Conservation (phyloP, 2,113 vertebrate genomes). For the Rhinolophus sinicus region DNA sequence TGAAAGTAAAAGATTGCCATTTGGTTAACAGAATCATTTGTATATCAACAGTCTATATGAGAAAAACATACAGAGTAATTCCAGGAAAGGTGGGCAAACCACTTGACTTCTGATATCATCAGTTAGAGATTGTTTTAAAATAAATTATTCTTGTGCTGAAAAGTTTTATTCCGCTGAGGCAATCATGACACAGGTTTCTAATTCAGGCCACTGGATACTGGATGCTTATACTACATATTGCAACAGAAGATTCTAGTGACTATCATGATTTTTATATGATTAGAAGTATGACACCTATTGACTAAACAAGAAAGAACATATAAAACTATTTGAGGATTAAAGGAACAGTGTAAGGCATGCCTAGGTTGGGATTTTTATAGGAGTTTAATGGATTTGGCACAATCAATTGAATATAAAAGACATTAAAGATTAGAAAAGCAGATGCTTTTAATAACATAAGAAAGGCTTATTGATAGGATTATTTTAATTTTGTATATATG, state of each 20-base stretch:
- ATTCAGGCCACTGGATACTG: neutral
- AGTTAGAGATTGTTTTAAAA: neutral
- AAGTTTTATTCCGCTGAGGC: neutral
- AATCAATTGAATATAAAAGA: neutral
- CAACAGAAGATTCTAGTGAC: neutral
- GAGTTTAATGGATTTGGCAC: neutral
- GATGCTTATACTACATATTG: neutral
- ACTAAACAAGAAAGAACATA: neutral
- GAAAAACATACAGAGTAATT: neutral
- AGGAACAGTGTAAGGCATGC: neutral
- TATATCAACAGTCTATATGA: neutral
- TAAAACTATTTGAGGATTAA: neutral
- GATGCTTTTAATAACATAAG: neutral
- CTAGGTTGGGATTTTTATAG: neutral
- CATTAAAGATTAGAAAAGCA: constrained; percentile 5
- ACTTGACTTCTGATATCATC: neutral
- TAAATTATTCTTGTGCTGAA: neutral
- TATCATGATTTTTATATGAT: neutral
- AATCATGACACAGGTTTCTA: neutral
- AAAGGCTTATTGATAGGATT: neutral
- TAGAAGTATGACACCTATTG: neutral
- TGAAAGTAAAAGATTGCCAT: neutral
- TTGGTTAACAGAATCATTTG: neutral
- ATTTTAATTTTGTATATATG: neutral
- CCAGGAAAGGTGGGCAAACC: neutral